These are phyloP conservation scores for Kryptolebias marmoratus DNA, from an alignment of 2,113 vertebrate species.

Conservation along the genomic window DNA sequence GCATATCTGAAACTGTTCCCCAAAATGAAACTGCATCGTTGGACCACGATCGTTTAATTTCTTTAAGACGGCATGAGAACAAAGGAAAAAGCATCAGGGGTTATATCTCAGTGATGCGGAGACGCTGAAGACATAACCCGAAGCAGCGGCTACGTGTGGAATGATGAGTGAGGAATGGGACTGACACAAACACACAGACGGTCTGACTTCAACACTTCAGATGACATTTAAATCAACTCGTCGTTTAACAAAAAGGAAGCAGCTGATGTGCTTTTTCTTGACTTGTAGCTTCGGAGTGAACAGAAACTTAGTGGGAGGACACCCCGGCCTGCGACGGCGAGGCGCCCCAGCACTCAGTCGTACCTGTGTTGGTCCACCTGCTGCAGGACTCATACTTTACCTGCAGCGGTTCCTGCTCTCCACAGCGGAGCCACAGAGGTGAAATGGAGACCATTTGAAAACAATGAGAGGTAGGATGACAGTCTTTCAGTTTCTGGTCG, in stretches of 20 bases:
- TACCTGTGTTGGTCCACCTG: constrained; percentile 43
- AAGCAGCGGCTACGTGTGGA: constrained; percentile 47
- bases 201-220: constrained; percentile 1
- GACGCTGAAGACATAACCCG: constrained; percentile 35
- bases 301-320: constrained; percentile 18
- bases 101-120: constrained; percentile 37
- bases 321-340: constrained; percentile 12
- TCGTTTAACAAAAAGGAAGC: constrained; percentile 3
- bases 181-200: background rate
- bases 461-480: constrained; percentile 77
- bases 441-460: constrained; percentile 56
- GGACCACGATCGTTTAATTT: constrained; percentile 42
- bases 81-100: constrained; percentile 7
- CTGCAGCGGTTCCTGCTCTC: constrained; percentile 2
- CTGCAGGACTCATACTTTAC: constrained; percentile 21
- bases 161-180: constrained; percentile 33
- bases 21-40: constrained; percentile 36
- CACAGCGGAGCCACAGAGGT: constrained; percentile 15
- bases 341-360: constrained; percentile 17
- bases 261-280: constrained; percentile 26
- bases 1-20: constrained; percentile 36
- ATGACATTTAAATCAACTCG: constrained; percentile 23
- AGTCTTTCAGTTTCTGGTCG: constrained; percentile 66
- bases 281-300: constrained; percentile 18
- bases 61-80: constrained; percentile 23